phyloP scores from a whole-genome alignment of 2,113 vertebrate species.

The Megaceryle maxima region DNA sequence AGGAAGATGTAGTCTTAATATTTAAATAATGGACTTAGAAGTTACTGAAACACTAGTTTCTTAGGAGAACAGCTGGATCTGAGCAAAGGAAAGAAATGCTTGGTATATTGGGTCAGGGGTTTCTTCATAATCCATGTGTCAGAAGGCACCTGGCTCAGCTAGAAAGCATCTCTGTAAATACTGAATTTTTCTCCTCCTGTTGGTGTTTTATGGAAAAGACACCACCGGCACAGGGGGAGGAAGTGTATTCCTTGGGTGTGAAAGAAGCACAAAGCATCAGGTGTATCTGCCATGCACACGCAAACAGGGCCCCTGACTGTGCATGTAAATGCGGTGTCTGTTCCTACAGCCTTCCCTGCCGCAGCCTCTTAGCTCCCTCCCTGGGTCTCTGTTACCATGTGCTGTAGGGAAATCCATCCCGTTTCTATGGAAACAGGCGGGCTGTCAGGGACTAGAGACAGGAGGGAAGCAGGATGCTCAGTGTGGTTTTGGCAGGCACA shows the following conservation, averaged over 20 bases:
- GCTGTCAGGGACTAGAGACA: neutral
- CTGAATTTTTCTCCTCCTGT: neutral
- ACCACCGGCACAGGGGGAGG: neutral
- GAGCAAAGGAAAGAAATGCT: neutral
- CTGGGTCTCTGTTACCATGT: neutral
- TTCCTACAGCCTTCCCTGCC: neutral
- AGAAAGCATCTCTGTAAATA: neutral
- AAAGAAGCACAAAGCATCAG: neutral
- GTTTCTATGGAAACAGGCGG: constrained; percentile 46
- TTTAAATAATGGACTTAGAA: neutral
- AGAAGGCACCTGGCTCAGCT: neutral
- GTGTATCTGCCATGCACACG: neutral
- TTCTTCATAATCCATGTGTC: neutral
- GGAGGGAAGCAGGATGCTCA: neutral
- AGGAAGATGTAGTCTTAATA: neutral
- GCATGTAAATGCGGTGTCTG: neutral
- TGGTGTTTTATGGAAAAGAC: neutral
- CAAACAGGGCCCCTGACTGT: neutral
- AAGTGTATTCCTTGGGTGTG: neutral
- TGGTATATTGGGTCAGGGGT: neutral
- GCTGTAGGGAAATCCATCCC: neutral
- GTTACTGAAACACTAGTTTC: neutral
- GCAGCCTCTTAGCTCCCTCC: neutral
- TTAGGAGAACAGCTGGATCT: neutral
- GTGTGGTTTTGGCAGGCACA: neutral